A percentile compares a stretch with the other conserved stretches of the same genome.
phyloP scores from a whole-genome alignment of 2,797 vertebrate genomes.

The Chloroceryle amazona region DNA sequence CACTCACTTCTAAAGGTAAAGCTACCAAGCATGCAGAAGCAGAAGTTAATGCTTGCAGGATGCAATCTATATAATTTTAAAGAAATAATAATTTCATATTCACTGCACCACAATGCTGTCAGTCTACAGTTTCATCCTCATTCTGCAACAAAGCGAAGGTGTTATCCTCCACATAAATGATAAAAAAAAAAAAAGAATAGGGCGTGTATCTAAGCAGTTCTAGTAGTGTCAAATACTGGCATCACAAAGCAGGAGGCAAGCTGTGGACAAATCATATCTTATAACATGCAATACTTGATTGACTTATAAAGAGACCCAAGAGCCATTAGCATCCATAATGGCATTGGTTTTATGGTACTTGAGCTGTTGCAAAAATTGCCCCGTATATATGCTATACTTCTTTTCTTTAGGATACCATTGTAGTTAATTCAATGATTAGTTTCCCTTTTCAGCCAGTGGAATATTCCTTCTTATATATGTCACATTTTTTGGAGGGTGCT shows the following conservation, averaged over 20 bases:
- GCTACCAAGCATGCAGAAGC: not conserved
- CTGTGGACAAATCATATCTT: not conserved
- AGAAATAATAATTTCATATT: not conserved
- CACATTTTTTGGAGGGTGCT: not conserved
- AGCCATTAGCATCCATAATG: not conserved
- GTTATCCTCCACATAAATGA: not conserved
- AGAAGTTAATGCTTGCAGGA: not conserved
- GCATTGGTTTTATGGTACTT: not conserved
- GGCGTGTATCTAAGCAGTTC: fast-evolving
- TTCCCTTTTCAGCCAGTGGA: not conserved
- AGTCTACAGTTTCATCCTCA: not conserved
- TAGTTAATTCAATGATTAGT: not conserved
- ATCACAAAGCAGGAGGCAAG: not conserved
- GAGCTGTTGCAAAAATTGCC: not conserved
- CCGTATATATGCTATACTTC: not conserved
- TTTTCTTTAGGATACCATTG: not conserved
- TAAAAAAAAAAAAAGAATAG: not conserved
- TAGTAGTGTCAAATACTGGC: not conserved
- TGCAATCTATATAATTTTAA: not conserved
- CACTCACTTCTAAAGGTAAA: not conserved
- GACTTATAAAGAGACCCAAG: not conserved
- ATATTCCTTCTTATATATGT: not conserved
- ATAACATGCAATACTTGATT: not conserved
- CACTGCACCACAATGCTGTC: not conserved
- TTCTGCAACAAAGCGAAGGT: not conserved